Conservation (phyloP, 2,888 invertebrate species). For the Acanthosoma haemorrhoidale region DNA sequence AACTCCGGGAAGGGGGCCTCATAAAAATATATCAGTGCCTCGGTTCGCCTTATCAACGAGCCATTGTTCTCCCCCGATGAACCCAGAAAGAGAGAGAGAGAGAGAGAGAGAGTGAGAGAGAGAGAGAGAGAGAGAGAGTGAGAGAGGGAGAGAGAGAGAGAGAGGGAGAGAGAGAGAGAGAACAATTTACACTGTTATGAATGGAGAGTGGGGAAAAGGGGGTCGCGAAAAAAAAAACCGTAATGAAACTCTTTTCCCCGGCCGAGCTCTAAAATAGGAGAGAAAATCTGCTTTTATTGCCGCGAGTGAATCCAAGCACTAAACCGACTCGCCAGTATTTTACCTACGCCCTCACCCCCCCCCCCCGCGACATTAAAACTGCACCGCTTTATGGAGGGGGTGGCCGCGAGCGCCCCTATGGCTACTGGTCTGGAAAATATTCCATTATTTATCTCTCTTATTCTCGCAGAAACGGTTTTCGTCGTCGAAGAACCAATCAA, state of each 20-base stretch:
- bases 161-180: not conserved
- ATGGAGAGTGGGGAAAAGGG: not conserved
- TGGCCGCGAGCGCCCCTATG: not conserved
- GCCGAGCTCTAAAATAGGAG: not conserved
- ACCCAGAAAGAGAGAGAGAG: not conserved
- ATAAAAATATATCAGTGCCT: slow-evolving; percentile 5
- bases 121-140: not conserved
- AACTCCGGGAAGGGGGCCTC: not conserved
- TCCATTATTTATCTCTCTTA: not conserved
- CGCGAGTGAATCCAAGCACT: not conserved
- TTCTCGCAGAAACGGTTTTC: too few species aligned
- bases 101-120: not conserved
- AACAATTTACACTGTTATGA: slow-evolving; percentile 8
- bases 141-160: not conserved
- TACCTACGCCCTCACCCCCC: not conserved
- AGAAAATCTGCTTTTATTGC: slow-evolving; percentile 8
- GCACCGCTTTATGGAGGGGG: not conserved
- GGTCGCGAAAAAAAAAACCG: too few species aligned
- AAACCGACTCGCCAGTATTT: slow-evolving; percentile 2
- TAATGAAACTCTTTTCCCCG: slow-evolving; percentile 10
- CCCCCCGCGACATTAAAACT: not conserved
- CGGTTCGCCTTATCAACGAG: not conserved
- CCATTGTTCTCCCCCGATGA: not conserved
- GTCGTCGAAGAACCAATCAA: too few species aligned
- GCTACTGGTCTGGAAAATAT: not conserved